Conservation (phyloP, 1,140 invertebrate genomes). For the Aphelenchoides besseyi region DNA sequence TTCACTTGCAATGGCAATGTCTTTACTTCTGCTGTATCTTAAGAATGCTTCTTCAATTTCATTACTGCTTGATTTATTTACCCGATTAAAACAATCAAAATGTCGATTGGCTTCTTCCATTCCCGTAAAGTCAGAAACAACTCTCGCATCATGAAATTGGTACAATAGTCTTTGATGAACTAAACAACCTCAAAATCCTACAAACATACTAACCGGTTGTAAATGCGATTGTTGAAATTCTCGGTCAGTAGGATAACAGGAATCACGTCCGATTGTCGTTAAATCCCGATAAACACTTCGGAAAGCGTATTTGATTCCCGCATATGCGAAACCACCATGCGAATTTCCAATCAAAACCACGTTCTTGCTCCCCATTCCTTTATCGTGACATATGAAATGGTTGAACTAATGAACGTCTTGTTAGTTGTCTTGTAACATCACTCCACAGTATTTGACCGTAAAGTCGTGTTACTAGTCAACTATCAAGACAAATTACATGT, state of each 20-base stretch:
- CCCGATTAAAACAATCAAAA: slow-evolving; percentile 6
- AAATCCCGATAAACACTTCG: neutral
- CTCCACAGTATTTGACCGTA: neutral
- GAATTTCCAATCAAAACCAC: slow-evolving; percentile 9
- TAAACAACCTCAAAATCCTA: neutral
- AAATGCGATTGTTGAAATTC: slow-evolving; percentile 1
- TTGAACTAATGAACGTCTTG: neutral
- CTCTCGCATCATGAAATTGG: neutral
- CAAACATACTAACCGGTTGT: neutral
- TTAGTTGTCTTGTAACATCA: neutral
- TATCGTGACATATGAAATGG: no score
- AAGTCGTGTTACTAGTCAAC: no score
- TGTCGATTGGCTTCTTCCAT: neutral
- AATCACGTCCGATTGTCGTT: neutral
- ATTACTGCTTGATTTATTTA: neutral
- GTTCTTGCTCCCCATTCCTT: neutral
- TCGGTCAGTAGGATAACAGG: neutral
- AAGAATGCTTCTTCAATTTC: neutral
- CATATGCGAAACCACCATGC: neutral
- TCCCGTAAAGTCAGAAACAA: neutral
- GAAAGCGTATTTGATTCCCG: slow-evolving; percentile 9
- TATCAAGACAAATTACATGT: no score
- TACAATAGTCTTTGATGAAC: slow-evolving; percentile 8
- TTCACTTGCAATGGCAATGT: neutral
- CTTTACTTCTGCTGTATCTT: neutral